A percentile compares a stretch with the other conserved stretches of the same genome.
Conservation (phyloP, 1,140 invertebrate genomes). For the Lasioglossum albipes region DNA sequence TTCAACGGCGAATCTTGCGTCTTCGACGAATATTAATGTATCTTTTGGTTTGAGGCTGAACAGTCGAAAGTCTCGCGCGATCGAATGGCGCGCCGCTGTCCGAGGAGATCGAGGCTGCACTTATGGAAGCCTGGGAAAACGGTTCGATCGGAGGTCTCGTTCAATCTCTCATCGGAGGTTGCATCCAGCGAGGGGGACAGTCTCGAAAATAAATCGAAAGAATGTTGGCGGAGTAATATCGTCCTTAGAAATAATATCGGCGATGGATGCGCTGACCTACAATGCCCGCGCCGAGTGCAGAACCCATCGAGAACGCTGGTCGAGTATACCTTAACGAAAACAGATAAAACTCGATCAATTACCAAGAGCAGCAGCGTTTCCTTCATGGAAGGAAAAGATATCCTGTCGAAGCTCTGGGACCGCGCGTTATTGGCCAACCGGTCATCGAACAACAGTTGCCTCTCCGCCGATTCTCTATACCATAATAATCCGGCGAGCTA, state of each 20-base stretch:
- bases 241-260: not conserved
- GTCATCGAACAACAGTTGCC: slow-evolving; percentile 22
- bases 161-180: not conserved
- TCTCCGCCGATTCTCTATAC: not conserved
- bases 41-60: not conserved
- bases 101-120: no score
- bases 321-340: not conserved
- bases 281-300: not conserved
- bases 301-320: not conserved
- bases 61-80: not conserved
- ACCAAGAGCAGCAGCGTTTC: not conserved
- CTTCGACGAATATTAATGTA: not conserved
- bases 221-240: not conserved
- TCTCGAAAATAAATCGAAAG: not conserved
- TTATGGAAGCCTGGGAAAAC: not conserved
- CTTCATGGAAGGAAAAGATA: not conserved
- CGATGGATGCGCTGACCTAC: not conserved
- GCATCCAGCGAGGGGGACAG: not conserved
- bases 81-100: no score
- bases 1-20: no score
- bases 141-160: not conserved
- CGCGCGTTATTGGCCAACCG: slow-evolving; percentile 24
- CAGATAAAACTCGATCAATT: slow-evolving; percentile 1
- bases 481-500: not conserved
- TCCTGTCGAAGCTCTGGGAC: not conserved